Evolutionary conservation across 2,888 invertebrate species (phyloP), one percentile per base, ranked within the genome.

Genomic region (Galerucella pusilla): DNA sequence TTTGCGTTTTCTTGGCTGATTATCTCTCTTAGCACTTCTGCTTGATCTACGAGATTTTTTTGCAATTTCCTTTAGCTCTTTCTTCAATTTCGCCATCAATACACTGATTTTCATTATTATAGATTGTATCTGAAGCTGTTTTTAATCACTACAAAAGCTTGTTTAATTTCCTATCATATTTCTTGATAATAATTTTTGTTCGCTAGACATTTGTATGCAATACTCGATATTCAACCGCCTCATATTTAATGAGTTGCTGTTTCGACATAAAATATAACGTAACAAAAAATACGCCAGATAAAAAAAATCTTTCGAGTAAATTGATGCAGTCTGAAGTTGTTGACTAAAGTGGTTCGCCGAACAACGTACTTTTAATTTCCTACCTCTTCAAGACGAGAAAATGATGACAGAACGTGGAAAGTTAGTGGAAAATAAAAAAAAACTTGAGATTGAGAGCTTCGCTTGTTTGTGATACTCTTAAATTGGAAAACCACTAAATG

Each of bases 361-460:
- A 63, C 64, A 64, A 20, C 35, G 42, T 63, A 54, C 42, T 64
- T 70, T 70, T 64, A 70, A 70, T 70, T 70, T 70, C 70, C 70
- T 70, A 54, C 64, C 35, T 70, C 61, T 70, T 70, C 20, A 70
- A 64, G 35, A 61, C 52, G 46, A 35, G n/a, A 28, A 63, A 70
- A 70, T 52, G 70, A 28, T n/a, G 61, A 70, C 28, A 61, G 61
- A 61, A 61, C 60, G 64, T 46, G 46, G 45, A 46, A 46, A 64
- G 4, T 20, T 12, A 12, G 12, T 10, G 12, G 12, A 49, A 20
- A 16, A 65, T n/a, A 65, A 12, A 61, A 61, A 61, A 61, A 35
- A 20, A 60, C 25, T 42, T 10, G 6, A 20, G 11, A 46, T 65
- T 20, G 64, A 65, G 25, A 42, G 25, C 46, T 65, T 65, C 64